Evolutionary conservation across 2,888 invertebrate species (phyloP).

Genomic region (Polydesmus complanatus): DNA sequence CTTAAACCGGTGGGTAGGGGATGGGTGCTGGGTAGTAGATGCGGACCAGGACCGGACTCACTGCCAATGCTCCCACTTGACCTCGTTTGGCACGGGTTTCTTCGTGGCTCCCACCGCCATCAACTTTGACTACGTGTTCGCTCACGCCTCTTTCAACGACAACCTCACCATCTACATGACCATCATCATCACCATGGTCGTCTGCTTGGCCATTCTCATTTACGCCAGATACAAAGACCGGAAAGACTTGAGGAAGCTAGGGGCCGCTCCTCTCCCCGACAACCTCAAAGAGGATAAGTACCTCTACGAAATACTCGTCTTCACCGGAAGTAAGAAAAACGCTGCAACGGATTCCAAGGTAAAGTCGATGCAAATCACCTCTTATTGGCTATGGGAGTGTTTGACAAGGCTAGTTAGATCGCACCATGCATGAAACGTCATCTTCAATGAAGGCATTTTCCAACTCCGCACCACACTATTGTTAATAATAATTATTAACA

Average conservation of each 20-base stretch:
- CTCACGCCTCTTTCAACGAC: conserved; percentile 33
- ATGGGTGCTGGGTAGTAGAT: conserved; percentile 25
- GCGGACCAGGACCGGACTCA: conserved; percentile 5
- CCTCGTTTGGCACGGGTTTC: conserved; percentile 36
- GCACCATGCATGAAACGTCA: too few species aligned
- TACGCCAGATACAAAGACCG: conserved; percentile 35
- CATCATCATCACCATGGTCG: conserved; percentile 29
- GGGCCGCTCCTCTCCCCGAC: conserved; percentile 28
- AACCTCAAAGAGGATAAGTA: conserved; percentile 29
- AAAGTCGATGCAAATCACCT: not conserved
- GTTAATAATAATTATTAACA: not conserved
- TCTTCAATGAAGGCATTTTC: too few species aligned
- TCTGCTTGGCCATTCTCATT: conserved; percentile 32
- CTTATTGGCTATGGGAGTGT: not conserved
- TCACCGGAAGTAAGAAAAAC: conserved; percentile 25
- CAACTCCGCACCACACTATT: not conserved
- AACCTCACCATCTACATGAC: conserved; percentile 37
- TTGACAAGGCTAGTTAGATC: not conserved
- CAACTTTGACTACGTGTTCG: conserved; percentile 37
- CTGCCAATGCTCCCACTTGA: conserved; percentile 29
- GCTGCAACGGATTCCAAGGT: conserved; percentile 25
- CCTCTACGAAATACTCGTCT: conserved; percentile 30
- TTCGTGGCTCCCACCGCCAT: conserved; percentile 37
- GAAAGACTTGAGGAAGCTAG: conserved; percentile 25
- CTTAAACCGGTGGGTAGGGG: conserved; percentile 24